Conservation (phyloP, 2,888 invertebrate species). For the Troides aeacus region DNA sequence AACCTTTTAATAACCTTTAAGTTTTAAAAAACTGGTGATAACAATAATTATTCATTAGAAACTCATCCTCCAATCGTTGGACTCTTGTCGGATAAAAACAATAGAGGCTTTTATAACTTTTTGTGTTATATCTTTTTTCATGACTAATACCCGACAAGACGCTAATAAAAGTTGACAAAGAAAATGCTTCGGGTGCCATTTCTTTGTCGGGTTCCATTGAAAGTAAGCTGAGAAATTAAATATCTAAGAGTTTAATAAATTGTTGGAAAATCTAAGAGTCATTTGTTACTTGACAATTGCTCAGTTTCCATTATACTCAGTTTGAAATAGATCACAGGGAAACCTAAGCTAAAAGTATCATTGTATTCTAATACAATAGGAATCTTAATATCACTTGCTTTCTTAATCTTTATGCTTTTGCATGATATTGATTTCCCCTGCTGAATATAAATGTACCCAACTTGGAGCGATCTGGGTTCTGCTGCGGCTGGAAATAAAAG, state of each 20-base stretch:
- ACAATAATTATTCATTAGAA: conserved; percentile 5
- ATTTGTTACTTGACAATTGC: neutral
- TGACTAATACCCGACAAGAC: conserved; percentile 19
- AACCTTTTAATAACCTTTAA: neutral
- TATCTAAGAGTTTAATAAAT: conserved; percentile 10
- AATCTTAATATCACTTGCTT: neutral
- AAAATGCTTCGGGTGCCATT: conserved; percentile 20
- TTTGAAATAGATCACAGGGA: neutral
- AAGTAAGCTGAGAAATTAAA: conserved; percentile 4
- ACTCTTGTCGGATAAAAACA: conserved; percentile 12
- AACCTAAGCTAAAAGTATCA: neutral
- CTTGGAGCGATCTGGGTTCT: too few relatives aligned
- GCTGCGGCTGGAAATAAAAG: too few relatives aligned
- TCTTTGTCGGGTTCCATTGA: conserved; percentile 16
- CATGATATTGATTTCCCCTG: too few relatives aligned
- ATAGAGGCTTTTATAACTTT: conserved; percentile 2
- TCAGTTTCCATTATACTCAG: neutral
- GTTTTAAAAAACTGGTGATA: neutral
- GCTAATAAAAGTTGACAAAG: conserved; percentile 23
- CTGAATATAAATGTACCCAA: too few relatives aligned
- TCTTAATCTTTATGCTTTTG: neutral
- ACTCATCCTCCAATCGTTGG: neutral
- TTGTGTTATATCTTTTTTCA: conserved; percentile 7
- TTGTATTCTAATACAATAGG: neutral
- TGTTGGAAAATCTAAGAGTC: neutral